A percentile compares a stretch with the other conserved stretches of the same genome.
Conservation (phyloP, 2,113 vertebrate species). For the Suricata suricatta region DNA sequence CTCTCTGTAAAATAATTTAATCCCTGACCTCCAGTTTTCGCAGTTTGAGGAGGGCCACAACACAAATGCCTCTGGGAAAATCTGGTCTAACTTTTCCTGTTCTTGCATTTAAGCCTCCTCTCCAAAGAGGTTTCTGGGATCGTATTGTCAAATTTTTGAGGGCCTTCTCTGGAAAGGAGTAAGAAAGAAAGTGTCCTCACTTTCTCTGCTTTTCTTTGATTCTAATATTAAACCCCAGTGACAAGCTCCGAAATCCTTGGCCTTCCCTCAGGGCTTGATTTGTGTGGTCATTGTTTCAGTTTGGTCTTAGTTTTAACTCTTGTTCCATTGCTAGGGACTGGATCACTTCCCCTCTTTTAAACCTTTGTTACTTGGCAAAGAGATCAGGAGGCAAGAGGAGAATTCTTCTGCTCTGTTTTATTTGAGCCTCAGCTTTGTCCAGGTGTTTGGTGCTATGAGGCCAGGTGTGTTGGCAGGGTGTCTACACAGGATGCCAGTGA, state of each 20-base stretch:
- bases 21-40: neutral
- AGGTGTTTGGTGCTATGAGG: slow-evolving; percentile 70
- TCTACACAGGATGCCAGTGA: neutral
- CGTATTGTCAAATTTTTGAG: neutral
- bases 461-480: neutral
- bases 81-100: neutral
- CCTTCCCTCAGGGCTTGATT: slow-evolving; percentile 35
- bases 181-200: neutral
- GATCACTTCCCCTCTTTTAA: neutral
- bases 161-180: neutral
- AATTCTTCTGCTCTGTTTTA: slow-evolving; percentile 61
- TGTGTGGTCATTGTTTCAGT: slow-evolving; percentile 5
- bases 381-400: slow-evolving; percentile 60
- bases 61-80: slow-evolving; percentile 17
- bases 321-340: neutral
- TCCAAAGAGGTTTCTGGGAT: neutral
- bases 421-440: slow-evolving; percentile 64
- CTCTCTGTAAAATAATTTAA: neutral
- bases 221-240: neutral
- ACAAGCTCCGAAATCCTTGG: slow-evolving; percentile 6
- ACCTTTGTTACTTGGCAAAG: slow-evolving; percentile 62
- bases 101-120: neutral
- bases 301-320: slow-evolving; percentile 35
- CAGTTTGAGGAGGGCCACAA: neutral
- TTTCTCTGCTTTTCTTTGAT: neutral